Conservation (phyloP, 2,113 vertebrate genomes). For the Tachysurus vachellii region DNA sequence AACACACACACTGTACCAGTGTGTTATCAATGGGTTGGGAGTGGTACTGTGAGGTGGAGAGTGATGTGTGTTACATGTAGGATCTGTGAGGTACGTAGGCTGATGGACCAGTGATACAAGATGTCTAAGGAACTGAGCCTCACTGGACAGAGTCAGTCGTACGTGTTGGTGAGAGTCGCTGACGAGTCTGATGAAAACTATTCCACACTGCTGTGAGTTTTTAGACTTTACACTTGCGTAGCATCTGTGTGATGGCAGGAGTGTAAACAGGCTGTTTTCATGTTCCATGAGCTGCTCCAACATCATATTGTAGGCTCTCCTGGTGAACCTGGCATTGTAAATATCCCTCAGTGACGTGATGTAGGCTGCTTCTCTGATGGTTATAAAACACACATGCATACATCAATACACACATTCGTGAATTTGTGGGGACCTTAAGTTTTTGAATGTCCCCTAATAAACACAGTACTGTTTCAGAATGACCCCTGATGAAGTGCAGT, state of each 20-base stretch:
- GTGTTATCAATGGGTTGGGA: not conserved
- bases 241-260: not conserved
- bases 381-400: too few species aligned
- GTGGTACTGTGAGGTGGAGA: not conserved
- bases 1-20: not conserved
- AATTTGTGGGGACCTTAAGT: too few species aligned
- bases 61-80: not conserved
- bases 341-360: not conserved
- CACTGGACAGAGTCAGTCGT: not conserved
- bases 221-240: not conserved
- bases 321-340: not conserved
- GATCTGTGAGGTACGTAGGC: too few species aligned
- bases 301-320: not conserved
- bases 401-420: too few species aligned
- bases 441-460: too few species aligned
- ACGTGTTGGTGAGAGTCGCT: not conserved
- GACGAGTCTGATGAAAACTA: not conserved
- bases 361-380: not conserved
- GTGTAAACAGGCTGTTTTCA: not conserved
- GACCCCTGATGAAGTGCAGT: too few species aligned
- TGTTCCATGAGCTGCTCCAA: not conserved
- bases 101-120: too few species aligned
- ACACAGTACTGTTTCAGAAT: too few species aligned
- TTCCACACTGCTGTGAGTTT: not conserved
- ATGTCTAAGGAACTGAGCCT: not conserved